Conservation (phyloP, 2,113 vertebrate species). For the Camelus dromedarius region DNA sequence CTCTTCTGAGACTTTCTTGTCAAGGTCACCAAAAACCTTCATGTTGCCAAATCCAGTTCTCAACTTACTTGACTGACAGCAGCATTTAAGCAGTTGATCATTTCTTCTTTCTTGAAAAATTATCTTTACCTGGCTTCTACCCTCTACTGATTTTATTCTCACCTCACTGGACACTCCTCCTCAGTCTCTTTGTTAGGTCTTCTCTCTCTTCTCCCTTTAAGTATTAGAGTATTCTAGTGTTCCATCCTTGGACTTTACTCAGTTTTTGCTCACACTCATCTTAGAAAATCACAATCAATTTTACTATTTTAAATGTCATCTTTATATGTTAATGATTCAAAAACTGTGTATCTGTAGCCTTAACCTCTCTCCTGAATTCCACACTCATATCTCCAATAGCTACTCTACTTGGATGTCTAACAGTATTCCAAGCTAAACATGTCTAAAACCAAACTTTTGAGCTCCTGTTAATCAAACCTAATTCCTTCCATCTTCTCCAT, state of each 20-base stretch:
- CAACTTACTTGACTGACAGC: not conserved
- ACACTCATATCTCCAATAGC: not conserved
- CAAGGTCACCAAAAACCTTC: not conserved
- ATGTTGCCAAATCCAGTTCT: not conserved
- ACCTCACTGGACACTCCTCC: not conserved
- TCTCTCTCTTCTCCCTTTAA: slow-evolving; percentile 9
- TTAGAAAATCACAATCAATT: slow-evolving; percentile 26
- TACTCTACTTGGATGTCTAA: not conserved
- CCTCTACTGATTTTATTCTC: not conserved
- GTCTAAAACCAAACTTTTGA: not conserved
- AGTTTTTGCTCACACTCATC: not conserved
- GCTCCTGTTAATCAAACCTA: not conserved
- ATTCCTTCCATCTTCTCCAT: not conserved
- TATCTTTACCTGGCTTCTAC: not conserved
- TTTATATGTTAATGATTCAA: not conserved
- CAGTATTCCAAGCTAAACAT: not conserved
- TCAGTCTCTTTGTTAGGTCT: not conserved
- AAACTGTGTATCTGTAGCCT: not conserved
- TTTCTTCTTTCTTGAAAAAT: not conserved
- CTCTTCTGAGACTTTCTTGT: not conserved
- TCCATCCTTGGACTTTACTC: not conserved
- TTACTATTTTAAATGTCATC: not conserved
- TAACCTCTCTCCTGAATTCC: not conserved
- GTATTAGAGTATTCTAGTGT: not conserved
- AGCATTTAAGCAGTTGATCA: not conserved